Conservation (phyloP, 1,140 invertebrate species). For the Rhyzopertha dominica region DNA sequence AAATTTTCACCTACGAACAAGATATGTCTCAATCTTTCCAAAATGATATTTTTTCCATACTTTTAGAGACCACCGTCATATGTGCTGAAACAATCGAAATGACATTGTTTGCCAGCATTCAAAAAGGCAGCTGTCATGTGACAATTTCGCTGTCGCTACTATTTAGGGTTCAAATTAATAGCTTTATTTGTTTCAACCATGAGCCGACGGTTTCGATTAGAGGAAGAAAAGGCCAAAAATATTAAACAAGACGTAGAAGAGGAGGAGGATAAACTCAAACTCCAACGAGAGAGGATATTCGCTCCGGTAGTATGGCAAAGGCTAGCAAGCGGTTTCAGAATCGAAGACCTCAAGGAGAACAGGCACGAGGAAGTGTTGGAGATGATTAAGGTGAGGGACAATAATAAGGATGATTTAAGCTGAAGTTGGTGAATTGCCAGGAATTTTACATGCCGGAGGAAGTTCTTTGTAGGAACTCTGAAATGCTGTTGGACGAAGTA, state of each 20-base stretch:
- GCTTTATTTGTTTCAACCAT: constrained; percentile 21
- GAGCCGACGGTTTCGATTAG: constrained; percentile 33
- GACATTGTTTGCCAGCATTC: no score
- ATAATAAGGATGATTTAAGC: no score
- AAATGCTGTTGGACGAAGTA: constrained; percentile 48
- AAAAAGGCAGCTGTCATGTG: no score
- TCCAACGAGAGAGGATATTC: constrained; percentile 44
- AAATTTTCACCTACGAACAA: no score
- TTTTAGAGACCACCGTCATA: no score
- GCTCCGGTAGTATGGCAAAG: constrained; percentile 55
- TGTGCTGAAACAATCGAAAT: no score
- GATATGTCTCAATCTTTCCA: no score
- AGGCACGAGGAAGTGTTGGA: constrained; percentile 52
- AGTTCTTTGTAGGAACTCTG: constrained; percentile 45
- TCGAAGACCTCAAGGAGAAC: constrained; percentile 54
- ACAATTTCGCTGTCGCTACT: no score
- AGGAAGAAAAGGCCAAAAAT: constrained; percentile 26
- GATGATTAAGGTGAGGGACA: constrained; percentile 47
- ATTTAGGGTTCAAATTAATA: no score
- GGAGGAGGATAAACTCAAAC: constrained; percentile 32
- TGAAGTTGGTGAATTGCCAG: constrained; percentile 34
- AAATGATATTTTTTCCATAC: no score
- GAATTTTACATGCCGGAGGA: constrained; percentile 51
- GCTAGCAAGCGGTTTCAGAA: constrained; percentile 48
- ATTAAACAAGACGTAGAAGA: constrained; percentile 34